These are phyloP conservation scores for Melanotaenia boesemani DNA, from an alignment of 2,797 vertebrate genomes.

Conservation along the genomic window DNA sequence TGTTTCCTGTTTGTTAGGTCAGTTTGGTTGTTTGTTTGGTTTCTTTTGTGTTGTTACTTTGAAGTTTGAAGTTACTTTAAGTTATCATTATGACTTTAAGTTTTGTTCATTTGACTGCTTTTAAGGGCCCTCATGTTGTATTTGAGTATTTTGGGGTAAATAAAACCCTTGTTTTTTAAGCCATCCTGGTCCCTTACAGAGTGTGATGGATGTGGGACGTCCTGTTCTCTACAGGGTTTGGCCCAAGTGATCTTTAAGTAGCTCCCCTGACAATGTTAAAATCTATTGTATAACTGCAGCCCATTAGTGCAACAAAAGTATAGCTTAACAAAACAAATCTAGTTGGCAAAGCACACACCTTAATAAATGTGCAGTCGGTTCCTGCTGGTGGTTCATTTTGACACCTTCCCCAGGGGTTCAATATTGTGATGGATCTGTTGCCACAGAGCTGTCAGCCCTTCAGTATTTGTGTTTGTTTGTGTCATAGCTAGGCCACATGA, in stretches of 20 bases:
- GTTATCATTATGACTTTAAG: too few relatives aligned
- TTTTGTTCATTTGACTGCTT: too few relatives aligned
- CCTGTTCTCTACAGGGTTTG: not conserved
- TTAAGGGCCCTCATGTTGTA: too few relatives aligned
- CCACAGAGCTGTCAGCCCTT: conserved; percentile 63
- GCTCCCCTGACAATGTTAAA: conserved; percentile 39
- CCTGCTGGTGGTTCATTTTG: conserved; percentile 58
- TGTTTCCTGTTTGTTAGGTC: too few relatives aligned
- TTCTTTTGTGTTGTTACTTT: too few relatives aligned
- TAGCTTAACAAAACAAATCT: conserved; percentile 48
- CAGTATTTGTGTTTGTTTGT: conserved; percentile 73
- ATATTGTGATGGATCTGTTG: conserved; percentile 67
- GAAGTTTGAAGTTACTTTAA: too few relatives aligned
- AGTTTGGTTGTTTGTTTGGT: too few relatives aligned
- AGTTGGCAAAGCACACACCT: conserved; percentile 46
- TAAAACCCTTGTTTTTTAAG: too few relatives aligned
- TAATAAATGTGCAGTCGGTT: conserved; percentile 35
- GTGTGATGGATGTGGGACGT: not conserved
- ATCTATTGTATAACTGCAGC: conserved; percentile 38
- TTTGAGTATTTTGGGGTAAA: too few relatives aligned
- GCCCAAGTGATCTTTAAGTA: conserved; percentile 33
- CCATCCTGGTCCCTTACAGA: not conserved
- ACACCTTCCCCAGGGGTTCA: conserved; percentile 52
- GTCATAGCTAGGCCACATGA: conserved; percentile 61
- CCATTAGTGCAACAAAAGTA: conserved; percentile 38